Base-by-base conservation (phyloP, 2,888 invertebrate species). In the Bellardia bayeri region DNA sequence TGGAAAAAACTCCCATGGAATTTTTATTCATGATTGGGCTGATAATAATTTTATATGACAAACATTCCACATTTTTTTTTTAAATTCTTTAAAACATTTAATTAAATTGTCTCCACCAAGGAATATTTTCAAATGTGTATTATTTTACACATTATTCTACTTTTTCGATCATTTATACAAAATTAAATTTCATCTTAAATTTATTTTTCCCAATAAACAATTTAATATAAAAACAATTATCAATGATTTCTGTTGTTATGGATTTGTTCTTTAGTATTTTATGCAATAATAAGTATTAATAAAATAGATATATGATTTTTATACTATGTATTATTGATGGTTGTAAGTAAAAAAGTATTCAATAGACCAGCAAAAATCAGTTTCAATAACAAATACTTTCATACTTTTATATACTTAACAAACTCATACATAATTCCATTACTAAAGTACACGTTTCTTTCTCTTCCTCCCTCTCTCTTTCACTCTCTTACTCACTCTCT, bases 381-480 rank as follows among this genome's bases (percentile, higher is more conserved):
- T 2, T 71, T 49, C 23, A 37, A n/a, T 51, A 58, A 69, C 23
- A 13, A 61, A 37, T 30, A 40, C 13, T 79, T 79, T 56, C 49
- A 61, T 71, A 40, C 40, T 51, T 51, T 63, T n/a, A 8, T 40
- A 63, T 49, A 71, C 42, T 69, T 58, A 58, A 66, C 54, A 40
- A 54, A 76, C 54, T 83, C 69, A 61, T 79, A 58, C 49, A 61
- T 68, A 79, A 68, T 58, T 51, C 49, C 23, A 37, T 61, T 79
- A 58, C 33, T 58, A 49, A 37, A 37, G 42, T 37, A 23, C 14
- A 72, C 23, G 33, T 63, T 2, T n/a, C 33, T 16, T 30, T 58
- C 7, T 30, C 13, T 7, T 11, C 16, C 8, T 7, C 42, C 8
- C 5, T 5, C 8, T 7, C 42, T 42, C 5, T 42, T 2, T 7